Percentiles rank a stretch among this genome's conserved stretches.
Evolutionary conservation across 2,797 vertebrate genomes (phyloP).

Genomic region (Sebastes nivosus): DNA sequence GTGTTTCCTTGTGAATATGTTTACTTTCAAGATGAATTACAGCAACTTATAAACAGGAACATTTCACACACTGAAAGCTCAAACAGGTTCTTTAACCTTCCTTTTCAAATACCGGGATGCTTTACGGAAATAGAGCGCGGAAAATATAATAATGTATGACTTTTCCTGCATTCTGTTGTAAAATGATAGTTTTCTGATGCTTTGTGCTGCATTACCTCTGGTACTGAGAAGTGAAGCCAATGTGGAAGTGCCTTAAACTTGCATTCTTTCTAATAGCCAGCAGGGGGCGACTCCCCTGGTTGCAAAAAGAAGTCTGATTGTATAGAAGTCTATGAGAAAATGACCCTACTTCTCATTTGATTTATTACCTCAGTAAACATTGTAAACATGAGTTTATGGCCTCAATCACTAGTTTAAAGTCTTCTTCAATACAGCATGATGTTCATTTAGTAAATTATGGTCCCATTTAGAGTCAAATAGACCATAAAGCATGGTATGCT

Average conservation of each 20-base stretch:
- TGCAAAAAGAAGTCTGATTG: background rate
- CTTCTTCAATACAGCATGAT: background rate
- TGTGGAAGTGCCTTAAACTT: background rate
- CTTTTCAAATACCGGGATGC: background rate
- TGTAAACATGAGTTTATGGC: background rate
- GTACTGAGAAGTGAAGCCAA: background rate
- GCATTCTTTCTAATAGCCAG: background rate
- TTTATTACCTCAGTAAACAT: background rate
- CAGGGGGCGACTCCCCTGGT: background rate
- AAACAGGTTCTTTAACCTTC: background rate
- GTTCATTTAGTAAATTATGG: background rate
- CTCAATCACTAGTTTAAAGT: background rate
- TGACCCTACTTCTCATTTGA: background rate
- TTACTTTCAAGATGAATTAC: constrained; percentile 14
- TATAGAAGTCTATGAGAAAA: background rate
- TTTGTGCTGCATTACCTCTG: background rate
- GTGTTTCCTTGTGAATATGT: constrained; percentile 42
- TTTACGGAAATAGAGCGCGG: background rate
- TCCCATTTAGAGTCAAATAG: background rate
- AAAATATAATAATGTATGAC: too few relatives aligned
- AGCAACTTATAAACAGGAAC: background rate
- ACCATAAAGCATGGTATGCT: background rate
- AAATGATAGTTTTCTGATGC: too few relatives aligned
- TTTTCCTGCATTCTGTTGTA: too few relatives aligned
- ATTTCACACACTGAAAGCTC: background rate